Evolutionary conservation across 2,797 vertebrate species (phyloP).

Genomic region (Microcaecilia unicolor): DNA sequence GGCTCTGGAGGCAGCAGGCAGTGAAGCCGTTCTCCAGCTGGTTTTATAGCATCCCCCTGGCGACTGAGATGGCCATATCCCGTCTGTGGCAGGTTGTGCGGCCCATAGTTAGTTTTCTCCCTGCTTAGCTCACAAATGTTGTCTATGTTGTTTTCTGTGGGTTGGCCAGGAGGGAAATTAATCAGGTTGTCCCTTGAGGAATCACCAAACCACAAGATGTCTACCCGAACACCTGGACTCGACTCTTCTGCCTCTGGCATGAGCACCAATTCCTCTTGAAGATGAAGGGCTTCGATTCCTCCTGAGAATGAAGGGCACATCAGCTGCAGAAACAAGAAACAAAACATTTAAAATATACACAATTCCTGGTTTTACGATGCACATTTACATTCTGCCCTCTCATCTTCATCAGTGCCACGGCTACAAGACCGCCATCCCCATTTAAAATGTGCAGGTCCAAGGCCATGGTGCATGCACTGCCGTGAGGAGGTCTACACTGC

Average conservation of each 20-base stretch:
- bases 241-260: background rate
- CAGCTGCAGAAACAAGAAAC: background rate
- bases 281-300: background rate
- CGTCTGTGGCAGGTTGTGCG: constrained; percentile 27
- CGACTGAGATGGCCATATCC: constrained; percentile 42
- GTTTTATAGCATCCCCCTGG: constrained; percentile 38
- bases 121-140: constrained; percentile 33
- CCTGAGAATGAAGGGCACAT: background rate
- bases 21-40: constrained; percentile 18
- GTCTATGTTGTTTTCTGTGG: constrained; percentile 15
- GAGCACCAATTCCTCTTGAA: too few relatives aligned
- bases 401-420: too few relatives aligned
- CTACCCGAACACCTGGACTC: background rate
- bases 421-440: too few relatives aligned
- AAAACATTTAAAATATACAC: too few relatives aligned
- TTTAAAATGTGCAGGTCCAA: too few relatives aligned
- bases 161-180: constrained; percentile 44
- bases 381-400: too few relatives aligned
- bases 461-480: too few relatives aligned
- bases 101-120: constrained; percentile 16
- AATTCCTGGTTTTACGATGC: too few relatives aligned
- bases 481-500: too few relatives aligned
- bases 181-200: constrained; percentile 20
- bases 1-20: background rate
- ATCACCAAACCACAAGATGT: too few relatives aligned